Percentiles rank a stretch among this genome's conserved stretches.
Evolutionary conservation across 2,113 vertebrate species (phyloP).

Genomic region (Candoia aspera): DNA sequence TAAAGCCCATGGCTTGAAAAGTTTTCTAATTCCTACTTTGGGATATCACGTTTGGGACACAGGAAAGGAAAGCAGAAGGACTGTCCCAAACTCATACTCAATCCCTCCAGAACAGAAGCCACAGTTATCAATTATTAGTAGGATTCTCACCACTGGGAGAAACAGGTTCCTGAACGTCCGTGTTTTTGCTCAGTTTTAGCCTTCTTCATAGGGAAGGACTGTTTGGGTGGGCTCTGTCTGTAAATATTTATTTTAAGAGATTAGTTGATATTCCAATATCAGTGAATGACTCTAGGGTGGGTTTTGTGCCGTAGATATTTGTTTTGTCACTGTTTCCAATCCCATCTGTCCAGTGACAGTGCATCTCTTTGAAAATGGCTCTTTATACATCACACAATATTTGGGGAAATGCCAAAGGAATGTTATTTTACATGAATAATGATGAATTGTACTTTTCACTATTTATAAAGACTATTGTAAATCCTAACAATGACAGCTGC

Average conservation of each 20-base stretch:
- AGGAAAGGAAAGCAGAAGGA: background rate
- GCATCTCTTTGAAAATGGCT: background rate
- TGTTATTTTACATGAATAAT: conserved; percentile 1
- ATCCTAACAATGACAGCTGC: background rate
- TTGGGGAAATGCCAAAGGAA: background rate
- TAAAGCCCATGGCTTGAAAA: too few species aligned
- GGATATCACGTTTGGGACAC: too few species aligned
- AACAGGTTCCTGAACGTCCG: too few species aligned
- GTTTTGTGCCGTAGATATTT: background rate
- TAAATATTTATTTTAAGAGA: background rate
- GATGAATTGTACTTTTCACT: background rate
- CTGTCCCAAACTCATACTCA: background rate
- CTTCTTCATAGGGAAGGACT: background rate
- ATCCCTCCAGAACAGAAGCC: background rate
- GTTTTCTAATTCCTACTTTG: background rate
- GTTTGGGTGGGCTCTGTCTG: background rate
- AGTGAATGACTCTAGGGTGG: background rate
- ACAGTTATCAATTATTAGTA: background rate
- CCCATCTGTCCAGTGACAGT: background rate
- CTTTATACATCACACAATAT: background rate
- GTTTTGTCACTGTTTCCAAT: background rate
- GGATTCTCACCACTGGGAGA: background rate
- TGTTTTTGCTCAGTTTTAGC: background rate
- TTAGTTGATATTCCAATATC: background rate
- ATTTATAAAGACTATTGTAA: background rate